These are phyloP conservation scores for Drosophila paulistorum DNA, from an alignment of 1,140 invertebrate genomes.

Conservation along the genomic window DNA sequence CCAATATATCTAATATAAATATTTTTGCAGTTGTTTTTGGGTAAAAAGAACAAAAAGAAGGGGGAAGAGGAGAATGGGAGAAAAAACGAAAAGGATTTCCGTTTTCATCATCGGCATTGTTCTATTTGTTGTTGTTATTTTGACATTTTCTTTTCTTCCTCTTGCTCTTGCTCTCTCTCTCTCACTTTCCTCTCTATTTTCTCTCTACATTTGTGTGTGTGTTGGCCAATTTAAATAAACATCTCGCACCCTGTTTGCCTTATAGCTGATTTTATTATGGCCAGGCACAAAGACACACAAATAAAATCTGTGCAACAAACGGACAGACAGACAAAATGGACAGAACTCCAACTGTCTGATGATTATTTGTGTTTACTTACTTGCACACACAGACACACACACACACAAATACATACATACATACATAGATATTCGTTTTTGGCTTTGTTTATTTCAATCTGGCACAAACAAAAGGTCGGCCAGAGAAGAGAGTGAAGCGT, in stretches of 20 bases:
- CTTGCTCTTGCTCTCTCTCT: background rate
- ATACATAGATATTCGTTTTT: constrained; percentile 6
- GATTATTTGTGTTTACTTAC: constrained; percentile 76
- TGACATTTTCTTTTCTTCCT: constrained; percentile 70
- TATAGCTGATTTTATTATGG: constrained; percentile 72
- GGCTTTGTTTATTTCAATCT: constrained; percentile 59
- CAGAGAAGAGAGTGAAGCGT: background rate
- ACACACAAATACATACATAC: background rate
- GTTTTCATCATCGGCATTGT: constrained; percentile 60
- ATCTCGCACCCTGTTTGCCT: constrained; percentile 71
- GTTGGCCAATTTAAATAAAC: constrained; percentile 78
- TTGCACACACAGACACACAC: constrained; percentile 17
- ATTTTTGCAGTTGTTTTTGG: constrained; percentile 77
- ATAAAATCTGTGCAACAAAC: constrained; percentile 69
- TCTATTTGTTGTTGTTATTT: constrained; percentile 47
- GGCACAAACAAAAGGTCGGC: constrained; percentile 29
- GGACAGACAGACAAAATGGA: constrained; percentile 34
- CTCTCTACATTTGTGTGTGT: constrained; percentile 33
- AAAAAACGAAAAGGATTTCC: constrained; percentile 61
- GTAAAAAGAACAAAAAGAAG: background rate
- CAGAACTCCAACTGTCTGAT: constrained; percentile 72
- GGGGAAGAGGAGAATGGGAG: constrained; percentile 16
- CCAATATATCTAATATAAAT: constrained; percentile 81
- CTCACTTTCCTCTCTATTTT: too few relatives aligned
- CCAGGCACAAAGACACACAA: constrained; percentile 54